phyloP scores from a whole-genome alignment of 2,113 vertebrate species.

The Pterocles burchelli region DNA sequence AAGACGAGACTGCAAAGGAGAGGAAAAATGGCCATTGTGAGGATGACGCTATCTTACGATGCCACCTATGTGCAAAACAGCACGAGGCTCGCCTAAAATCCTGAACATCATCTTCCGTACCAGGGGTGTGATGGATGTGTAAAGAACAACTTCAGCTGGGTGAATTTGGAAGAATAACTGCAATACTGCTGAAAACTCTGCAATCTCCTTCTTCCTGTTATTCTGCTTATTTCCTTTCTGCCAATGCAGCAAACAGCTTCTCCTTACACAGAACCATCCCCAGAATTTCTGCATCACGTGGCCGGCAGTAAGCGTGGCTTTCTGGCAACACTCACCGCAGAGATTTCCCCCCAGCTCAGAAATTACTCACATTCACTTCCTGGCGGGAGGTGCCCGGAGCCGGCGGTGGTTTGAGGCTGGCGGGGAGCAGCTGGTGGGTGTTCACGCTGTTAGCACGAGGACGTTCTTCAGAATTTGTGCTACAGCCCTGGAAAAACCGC shows the following conservation, averaged over 20 bases:
- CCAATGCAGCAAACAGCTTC: not conserved
- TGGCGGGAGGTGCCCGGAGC: not conserved
- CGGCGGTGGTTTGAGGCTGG: not conserved
- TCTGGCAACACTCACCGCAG: not conserved
- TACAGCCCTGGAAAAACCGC: not conserved
- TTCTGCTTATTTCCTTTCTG: not conserved
- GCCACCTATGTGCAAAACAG: not conserved
- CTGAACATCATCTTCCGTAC: accelerated
- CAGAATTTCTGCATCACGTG: not conserved
- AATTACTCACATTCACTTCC: not conserved
- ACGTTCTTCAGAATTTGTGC: not conserved
- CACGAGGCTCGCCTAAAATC: not conserved
- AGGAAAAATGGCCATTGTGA: not conserved
- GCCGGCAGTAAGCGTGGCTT: accelerated
- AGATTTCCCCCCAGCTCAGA: not conserved
- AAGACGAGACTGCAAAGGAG: not conserved
- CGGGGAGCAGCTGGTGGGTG: not conserved
- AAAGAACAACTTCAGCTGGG: not conserved
- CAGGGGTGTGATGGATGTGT: not conserved
- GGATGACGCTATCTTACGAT: not conserved
- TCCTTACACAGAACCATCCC: not conserved
- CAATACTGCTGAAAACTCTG: not conserved
- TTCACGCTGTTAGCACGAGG: accelerated
- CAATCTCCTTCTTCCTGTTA: not conserved
- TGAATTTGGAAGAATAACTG: not conserved